Conservation (phyloP, 2,888 invertebrate genomes). For the Pristionchus arcanus region DNA sequence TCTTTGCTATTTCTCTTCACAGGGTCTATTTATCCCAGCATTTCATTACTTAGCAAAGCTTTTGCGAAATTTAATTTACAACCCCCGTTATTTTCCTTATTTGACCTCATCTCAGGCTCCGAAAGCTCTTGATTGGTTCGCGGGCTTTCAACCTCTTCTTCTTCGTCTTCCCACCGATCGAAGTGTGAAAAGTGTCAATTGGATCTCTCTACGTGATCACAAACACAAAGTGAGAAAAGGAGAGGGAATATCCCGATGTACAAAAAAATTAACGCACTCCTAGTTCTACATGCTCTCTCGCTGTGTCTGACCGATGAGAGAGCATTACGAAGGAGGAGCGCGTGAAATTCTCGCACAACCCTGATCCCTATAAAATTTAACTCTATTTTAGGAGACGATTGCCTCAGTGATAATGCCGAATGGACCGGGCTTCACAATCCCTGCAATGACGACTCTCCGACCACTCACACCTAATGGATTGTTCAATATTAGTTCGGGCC, state of each 20-base stretch:
- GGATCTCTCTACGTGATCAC: slow-evolving; percentile 78
- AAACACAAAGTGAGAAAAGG: slow-evolving; percentile 66
- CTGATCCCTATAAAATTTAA: not conserved
- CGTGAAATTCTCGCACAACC: too few relatives aligned
- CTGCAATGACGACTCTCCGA: slow-evolving; percentile 68
- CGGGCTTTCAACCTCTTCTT: slow-evolving; percentile 75
- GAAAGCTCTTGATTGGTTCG: slow-evolving; percentile 75
- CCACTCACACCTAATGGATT: slow-evolving; percentile 70
- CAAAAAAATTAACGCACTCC: too few relatives aligned
- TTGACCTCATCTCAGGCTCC: slow-evolving; percentile 57
- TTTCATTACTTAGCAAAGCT: too few relatives aligned
- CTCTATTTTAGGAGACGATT: slow-evolving; percentile 64
- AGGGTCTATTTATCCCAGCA: too few relatives aligned
- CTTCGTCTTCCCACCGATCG: slow-evolving; percentile 72
- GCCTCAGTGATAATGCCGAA: slow-evolving; percentile 75
- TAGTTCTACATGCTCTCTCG: too few relatives aligned
- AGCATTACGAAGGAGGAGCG: too few relatives aligned
- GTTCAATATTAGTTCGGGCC: slow-evolving; percentile 72
- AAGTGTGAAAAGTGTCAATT: slow-evolving; percentile 69
- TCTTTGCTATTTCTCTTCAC: too few relatives aligned
- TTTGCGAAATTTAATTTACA: too few relatives aligned
- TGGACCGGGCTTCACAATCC: slow-evolving; percentile 72
- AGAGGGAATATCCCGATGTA: too few relatives aligned
- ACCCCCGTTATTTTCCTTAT: not conserved
- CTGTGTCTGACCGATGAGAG: too few relatives aligned